Base-by-base conservation (phyloP, 2,797 vertebrate genomes). In the Rhynchonycteris naso region DNA sequence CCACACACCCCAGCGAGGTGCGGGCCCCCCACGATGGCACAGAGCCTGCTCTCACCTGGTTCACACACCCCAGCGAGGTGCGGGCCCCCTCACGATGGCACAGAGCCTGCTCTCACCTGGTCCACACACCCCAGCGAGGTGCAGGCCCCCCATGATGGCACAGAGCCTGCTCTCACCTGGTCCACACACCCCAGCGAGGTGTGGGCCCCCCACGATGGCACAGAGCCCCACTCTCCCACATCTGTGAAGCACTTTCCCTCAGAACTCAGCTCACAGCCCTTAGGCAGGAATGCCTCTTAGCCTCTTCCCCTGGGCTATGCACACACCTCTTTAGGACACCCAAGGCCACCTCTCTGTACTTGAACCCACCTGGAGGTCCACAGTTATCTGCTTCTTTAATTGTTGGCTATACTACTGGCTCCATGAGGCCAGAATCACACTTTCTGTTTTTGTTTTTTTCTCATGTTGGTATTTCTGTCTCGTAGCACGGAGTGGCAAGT, bases 341-440 rank as follows among this genome's bases (percentile, higher is more conserved):
- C 43, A 18, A 0, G 0, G 11, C 72, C 52, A 10, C 28, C 8
- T 47, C 71, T 71, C 58, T 3, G 13, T 14, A 1, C 18, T 13
- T 0, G 50, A 7, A 24, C 54, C 74, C 28, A 2, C 4, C 47
- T 26, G 16, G 14, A 2, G 28, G 6, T 8, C 12, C 4, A n/a
- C 4, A 7, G 5, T 15, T 3, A 7, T 38, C 66, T 43, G 63
- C 56, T 59, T 30, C 43, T 86, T 15, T 12, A 24, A n/a, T 1
- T n/a, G n/a, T 16, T 5, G 16, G 38, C 52, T 47, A 38, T 16
- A 22, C 54, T 15, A 30, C 0, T 1, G 61, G n/a, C 75, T 43
- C 35, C 52, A 14, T 5, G 43, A 59, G 69, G 59, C 86, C 85
- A 84, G n/a, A 22, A 22, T 28, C 43, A 69, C 4, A 0, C 8